These are phyloP conservation scores for Physella acuta DNA, from an alignment of 1,140 invertebrate species.

Conservation along the genomic window DNA sequence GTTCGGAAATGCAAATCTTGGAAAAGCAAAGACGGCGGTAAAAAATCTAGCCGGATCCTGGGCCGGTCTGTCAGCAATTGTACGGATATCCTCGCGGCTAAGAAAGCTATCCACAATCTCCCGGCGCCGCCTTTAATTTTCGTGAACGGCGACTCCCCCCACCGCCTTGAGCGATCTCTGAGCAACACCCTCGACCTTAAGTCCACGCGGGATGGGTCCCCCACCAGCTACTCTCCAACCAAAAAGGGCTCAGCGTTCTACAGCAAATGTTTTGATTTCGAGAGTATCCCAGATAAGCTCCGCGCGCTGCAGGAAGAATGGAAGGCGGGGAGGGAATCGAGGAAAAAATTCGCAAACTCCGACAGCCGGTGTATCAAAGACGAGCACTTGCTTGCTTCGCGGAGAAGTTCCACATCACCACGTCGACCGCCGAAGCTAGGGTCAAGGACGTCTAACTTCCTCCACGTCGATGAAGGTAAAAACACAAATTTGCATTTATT, in stretches of 20 bases:
- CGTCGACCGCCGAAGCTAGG: slow-evolving; percentile 9
- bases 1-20: not conserved
- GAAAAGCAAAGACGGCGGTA: not conserved
- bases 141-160: slow-evolving; percentile 20
- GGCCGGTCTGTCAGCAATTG: not conserved
- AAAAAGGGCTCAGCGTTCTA: not conserved
- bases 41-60: not conserved
- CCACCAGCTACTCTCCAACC: not conserved
- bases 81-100: not conserved
- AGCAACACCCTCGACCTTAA: slow-evolving; percentile 18
- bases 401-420: slow-evolving; percentile 12
- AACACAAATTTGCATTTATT: too few relatives aligned
- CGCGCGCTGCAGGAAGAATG: slow-evolving; percentile 20
- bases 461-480: too few relatives aligned
- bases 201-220: not conserved
- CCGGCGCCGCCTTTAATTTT: not conserved
- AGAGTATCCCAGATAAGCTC: slow-evolving; percentile 19
- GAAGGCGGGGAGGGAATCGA: not conserved
- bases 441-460: too few relatives aligned
- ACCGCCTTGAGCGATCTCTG: slow-evolving; percentile 18
- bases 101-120: not conserved
- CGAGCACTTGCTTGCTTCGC: not conserved
- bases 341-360: not conserved
- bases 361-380: not conserved
- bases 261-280: slow-evolving; percentile 22